phyloP scores from a whole-genome alignment of 53 echinoderm and acorn worm genomes.

The Paelopatides confundens region DNA sequence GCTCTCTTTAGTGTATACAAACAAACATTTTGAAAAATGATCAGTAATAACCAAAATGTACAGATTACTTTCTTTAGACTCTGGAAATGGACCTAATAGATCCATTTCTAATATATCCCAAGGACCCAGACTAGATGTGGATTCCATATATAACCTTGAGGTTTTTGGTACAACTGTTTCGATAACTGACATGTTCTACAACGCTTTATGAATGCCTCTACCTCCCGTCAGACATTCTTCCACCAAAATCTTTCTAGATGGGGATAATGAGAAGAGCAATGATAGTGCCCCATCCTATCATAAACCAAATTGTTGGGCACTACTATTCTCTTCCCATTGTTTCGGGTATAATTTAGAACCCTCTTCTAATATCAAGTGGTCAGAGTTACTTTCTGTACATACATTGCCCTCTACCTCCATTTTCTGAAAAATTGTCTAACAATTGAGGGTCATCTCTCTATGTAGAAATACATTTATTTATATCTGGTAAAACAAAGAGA shows the following conservation, averaged over 20 bases:
- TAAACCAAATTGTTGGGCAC: not conserved
- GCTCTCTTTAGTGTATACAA: conserved; percentile 58
- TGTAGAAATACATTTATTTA: no score
- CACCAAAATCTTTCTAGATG: conserved; percentile 41
- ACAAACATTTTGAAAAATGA: conserved; percentile 39
- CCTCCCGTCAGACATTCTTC: conserved; percentile 15
- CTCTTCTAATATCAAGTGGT: no score
- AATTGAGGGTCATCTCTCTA: no score
- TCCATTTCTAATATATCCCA: conserved; percentile 64
- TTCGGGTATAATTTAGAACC: no score
- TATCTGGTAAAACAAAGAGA: no score
- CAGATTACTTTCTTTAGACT: conserved; percentile 49
- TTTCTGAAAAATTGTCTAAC: no score
- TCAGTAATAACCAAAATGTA: conserved; percentile 55
- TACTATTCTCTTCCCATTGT: conserved; percentile 18
- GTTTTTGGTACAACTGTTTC: conserved; percentile 59
- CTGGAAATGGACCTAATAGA: conserved; percentile 59
- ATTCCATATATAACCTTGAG: conserved; percentile 61
- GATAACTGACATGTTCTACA: conserved; percentile 40
- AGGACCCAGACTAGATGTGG: not conserved
- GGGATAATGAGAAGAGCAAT: not conserved
- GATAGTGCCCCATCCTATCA: not conserved
- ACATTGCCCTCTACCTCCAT: no score
- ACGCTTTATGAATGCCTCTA: conserved; percentile 42
- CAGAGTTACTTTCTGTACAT: no score